phyloP scores from a whole-genome alignment of 2,797 vertebrate genomes.

The Merluccius polli region DNA sequence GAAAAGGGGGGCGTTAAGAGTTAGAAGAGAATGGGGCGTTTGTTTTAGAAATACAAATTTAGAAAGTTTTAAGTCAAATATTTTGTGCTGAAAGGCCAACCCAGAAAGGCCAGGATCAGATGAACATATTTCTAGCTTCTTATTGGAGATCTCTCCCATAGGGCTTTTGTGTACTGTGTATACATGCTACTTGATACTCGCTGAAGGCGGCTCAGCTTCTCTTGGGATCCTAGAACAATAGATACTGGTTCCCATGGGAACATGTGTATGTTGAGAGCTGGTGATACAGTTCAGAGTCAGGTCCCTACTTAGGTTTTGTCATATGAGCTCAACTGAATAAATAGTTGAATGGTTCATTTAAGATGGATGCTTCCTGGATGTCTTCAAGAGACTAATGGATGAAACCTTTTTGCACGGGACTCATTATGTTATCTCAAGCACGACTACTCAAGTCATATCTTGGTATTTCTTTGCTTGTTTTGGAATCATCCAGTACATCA shows the following conservation, averaged over 20 bases:
- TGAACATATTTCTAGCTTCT: too few relatives aligned
- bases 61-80: too few relatives aligned
- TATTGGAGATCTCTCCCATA: background rate
- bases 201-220: background rate
- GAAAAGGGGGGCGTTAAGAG: too few relatives aligned
- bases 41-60: too few relatives aligned
- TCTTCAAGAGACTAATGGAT: background rate
- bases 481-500: background rate
- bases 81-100: too few relatives aligned
- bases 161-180: background rate
- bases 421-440: background rate
- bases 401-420: background rate
- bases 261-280: background rate
- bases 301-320: background rate
- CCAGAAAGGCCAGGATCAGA: too few relatives aligned
- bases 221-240: background rate
- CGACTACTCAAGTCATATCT: background rate
- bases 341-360: background rate
- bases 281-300: conserved; percentile 1
- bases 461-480: background rate
- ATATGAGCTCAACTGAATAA: background rate
- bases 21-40: too few relatives aligned
- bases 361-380: background rate
- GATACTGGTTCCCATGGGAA: background rate
- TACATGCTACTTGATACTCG: background rate